Evolutionary conservation across 2,888 invertebrate genomes (phyloP).

Genomic region (Aplocera efformata): DNA sequence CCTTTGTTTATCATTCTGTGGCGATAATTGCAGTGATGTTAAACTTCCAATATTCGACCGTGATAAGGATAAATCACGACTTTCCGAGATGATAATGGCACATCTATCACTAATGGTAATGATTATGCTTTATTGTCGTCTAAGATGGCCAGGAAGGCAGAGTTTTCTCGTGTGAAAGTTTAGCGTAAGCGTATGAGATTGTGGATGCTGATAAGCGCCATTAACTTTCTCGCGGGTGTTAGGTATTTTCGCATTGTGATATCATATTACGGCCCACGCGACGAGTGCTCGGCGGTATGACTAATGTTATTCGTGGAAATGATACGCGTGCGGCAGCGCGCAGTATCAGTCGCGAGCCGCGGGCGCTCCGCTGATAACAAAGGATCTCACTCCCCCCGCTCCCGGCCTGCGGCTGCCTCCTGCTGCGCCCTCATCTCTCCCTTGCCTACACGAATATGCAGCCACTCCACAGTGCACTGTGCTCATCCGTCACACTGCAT

Average conservation of each 20-base stretch:
- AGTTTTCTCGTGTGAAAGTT: slow-evolving; percentile 80
- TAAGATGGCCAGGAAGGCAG: slow-evolving; percentile 45
- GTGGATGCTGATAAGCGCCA: slow-evolving; percentile 82
- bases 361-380: slow-evolving; percentile 66
- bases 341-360: slow-evolving; percentile 54
- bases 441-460: slow-evolving; percentile 35
- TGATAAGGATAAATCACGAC: slow-evolving; percentile 85
- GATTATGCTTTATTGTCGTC: slow-evolving; percentile 48
- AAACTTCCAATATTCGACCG: slow-evolving; percentile 88
- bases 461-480: slow-evolving; percentile 40
- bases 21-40: slow-evolving; percentile 86
- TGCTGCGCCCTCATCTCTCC: slow-evolving; percentile 31
- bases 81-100: slow-evolving; percentile 87
- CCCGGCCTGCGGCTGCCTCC: slow-evolving; percentile 34
- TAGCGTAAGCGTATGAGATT: slow-evolving; percentile 76
- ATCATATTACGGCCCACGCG: slow-evolving; percentile 82
- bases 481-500: slow-evolving; percentile 51
- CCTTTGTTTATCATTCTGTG: slow-evolving; percentile 92
- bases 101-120: slow-evolving; percentile 90
- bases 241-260: slow-evolving; percentile 82
- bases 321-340: slow-evolving; percentile 67
- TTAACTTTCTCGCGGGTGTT: slow-evolving; percentile 82
- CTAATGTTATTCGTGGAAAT: slow-evolving; percentile 78
- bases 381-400: slow-evolving; percentile 53
- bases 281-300: slow-evolving; percentile 74